These are phyloP conservation scores for Gallinago jamesoni DNA, from an alignment of 2,113 vertebrate species.

Conservation along the genomic window DNA sequence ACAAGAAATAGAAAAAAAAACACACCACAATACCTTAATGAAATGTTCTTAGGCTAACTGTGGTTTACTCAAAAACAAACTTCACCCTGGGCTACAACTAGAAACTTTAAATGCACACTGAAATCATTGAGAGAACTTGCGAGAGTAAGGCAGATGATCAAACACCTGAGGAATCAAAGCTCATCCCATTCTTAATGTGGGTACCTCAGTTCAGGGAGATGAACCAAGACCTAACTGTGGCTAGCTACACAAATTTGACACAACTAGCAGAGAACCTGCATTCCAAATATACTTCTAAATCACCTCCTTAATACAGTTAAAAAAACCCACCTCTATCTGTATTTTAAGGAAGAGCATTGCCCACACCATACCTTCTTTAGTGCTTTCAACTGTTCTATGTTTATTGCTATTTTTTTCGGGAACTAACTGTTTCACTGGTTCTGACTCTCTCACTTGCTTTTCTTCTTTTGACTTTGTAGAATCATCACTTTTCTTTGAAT, in stretches of 20 bases:
- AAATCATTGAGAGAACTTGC: neutral
- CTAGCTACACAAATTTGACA: neutral
- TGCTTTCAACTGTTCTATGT: slow-evolving; percentile 80
- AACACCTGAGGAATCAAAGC: neutral
- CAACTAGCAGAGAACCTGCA: neutral
- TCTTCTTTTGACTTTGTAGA: slow-evolving; percentile 70
- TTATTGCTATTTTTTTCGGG: slow-evolving; percentile 81
- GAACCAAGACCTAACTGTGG: neutral
- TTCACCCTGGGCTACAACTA: neutral
- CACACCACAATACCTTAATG: neutral
- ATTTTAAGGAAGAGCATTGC: neutral
- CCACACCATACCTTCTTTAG: slow-evolving; percentile 86
- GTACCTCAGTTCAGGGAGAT: neutral
- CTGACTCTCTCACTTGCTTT: slow-evolving; percentile 63
- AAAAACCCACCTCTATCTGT: neutral
- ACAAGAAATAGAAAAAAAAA: neutral
- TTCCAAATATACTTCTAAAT: neutral
- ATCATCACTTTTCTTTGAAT: slow-evolving; percentile 72
- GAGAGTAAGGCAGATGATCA: neutral
- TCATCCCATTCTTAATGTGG: neutral
- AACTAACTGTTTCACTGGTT: slow-evolving; percentile 55
- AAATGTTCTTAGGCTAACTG: neutral
- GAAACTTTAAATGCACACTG: neutral
- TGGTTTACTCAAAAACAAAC: neutral
- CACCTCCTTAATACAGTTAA: neutral